Evolutionary conservation across 2,888 invertebrate species (phyloP).

Genomic region (Cyaniris semiargus): DNA sequence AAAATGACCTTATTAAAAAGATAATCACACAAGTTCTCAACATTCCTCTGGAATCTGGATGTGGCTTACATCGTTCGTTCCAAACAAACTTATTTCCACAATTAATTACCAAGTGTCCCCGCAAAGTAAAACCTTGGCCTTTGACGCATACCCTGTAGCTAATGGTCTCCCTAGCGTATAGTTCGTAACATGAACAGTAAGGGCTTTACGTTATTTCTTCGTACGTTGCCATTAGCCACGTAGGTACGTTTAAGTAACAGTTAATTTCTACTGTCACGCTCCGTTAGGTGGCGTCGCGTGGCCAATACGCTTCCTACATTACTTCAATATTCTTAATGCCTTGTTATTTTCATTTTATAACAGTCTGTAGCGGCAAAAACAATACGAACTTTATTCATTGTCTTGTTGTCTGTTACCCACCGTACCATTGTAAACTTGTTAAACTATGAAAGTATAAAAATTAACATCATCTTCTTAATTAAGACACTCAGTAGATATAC

Average conservation of each 20-base stretch:
- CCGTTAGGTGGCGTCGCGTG: conserved; percentile 74
- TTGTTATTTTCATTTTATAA: conserved; percentile 9
- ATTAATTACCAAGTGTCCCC: neutral
- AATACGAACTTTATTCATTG: neutral
- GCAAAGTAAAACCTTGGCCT: neutral
- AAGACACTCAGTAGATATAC: no score
- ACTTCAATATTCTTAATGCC: conserved; percentile 40
- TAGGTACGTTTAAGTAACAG: conserved; percentile 70
- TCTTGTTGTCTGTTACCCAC: neutral
- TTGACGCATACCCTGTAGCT: neutral
- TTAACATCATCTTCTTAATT: no score
- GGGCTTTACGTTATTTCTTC: neutral
- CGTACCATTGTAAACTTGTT: no score
- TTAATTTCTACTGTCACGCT: conserved; percentile 76
- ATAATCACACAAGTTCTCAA: neutral
- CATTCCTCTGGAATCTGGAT: neutral
- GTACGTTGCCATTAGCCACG: conserved; percentile 31
- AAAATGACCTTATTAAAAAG: neutral
- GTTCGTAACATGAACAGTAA: neutral
- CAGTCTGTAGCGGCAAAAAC: neutral
- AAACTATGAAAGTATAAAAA: no score
- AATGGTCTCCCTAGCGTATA: conserved; percentile 5
- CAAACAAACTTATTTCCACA: neutral
- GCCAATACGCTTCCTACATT: conserved; percentile 65
- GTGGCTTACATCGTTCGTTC: neutral